phyloP scores from a whole-genome alignment of 1,140 invertebrate genomes.

The Drosophila malerkotliana region DNA sequence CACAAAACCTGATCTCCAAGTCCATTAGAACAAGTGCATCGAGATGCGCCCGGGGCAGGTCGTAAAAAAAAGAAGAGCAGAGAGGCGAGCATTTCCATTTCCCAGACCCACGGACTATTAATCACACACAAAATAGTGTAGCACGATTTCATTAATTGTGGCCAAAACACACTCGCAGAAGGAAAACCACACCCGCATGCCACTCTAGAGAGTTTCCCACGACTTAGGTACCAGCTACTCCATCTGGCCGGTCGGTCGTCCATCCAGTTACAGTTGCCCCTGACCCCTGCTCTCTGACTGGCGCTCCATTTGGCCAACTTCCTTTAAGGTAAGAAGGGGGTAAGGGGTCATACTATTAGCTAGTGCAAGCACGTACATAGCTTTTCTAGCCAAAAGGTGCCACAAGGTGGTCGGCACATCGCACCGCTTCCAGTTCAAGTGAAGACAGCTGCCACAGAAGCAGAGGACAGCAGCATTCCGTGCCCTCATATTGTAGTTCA shows the following conservation, averaged over 20 bases:
- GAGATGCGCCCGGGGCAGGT: constrained; percentile 29
- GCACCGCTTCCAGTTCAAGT: constrained; percentile 60
- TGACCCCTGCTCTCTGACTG: constrained; percentile 36
- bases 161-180: constrained; percentile 58
- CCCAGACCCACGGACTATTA: constrained; percentile 60
- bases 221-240: constrained; percentile 42
- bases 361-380: constrained; percentile 74
- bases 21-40: constrained; percentile 76
- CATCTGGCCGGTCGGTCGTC: not conserved
- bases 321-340: constrained; percentile 3
- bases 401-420: constrained; percentile 42
- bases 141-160: constrained; percentile 77
- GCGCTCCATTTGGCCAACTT: constrained; percentile 55
- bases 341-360: constrained; percentile 37
- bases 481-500: constrained; percentile 78
- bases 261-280: not conserved
- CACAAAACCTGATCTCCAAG: constrained; percentile 15
- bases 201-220: constrained; percentile 77
- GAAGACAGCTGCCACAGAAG: constrained; percentile 76
- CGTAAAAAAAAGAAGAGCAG: constrained; percentile 15
- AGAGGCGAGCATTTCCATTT: constrained; percentile 25
- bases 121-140: constrained; percentile 47
- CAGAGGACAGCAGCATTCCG: constrained; percentile 32
- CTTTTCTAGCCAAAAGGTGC: constrained; percentile 23
- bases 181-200: constrained; percentile 82